phyloP scores from a whole-genome alignment of 1,140 invertebrate species.

The Condylostylus longicornis region DNA sequence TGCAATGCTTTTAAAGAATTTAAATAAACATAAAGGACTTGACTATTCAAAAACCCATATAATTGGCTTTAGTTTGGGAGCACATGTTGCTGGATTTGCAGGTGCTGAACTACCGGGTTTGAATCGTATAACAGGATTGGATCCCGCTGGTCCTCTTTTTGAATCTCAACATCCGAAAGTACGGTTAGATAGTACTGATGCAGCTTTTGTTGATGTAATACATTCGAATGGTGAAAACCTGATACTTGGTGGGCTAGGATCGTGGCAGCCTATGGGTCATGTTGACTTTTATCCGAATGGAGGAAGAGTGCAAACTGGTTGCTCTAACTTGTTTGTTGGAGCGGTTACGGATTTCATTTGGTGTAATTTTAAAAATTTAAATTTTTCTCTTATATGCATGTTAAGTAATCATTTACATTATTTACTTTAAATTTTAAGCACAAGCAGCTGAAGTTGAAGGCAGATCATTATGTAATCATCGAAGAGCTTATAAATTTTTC shows the following conservation, averaged over 20 bases:
- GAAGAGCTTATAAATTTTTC: constrained; percentile 83
- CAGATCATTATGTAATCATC: constrained; percentile 77
- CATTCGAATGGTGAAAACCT: constrained; percentile 85
- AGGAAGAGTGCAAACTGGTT: constrained; percentile 77
- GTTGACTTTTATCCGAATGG: constrained; percentile 89
- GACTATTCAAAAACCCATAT: constrained; percentile 54
- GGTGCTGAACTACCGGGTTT: constrained; percentile 71
- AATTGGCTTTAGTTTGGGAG: constrained; percentile 81
- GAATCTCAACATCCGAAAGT: constrained; percentile 70
- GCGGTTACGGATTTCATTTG: constrained; percentile 81
- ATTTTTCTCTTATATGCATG: too few species aligned
- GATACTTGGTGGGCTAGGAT: constrained; percentile 67
- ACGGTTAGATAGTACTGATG: constrained; percentile 67
- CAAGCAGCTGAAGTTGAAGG: constrained; percentile 63
- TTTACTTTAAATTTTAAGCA: constrained; percentile 30
- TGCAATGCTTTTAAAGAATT: constrained; percentile 49
- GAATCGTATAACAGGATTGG: constrained; percentile 74
- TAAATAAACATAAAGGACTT: constrained; percentile 26
- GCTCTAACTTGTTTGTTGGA: constrained; percentile 70
- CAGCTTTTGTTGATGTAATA: constrained; percentile 85
- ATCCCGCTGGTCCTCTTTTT: constrained; percentile 80
- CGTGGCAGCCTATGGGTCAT: constrained; percentile 74
- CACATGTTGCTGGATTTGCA: constrained; percentile 86
- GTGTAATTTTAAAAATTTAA: too few species aligned
- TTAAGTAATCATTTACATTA: neutral